phyloP scores from a whole-genome alignment of 2,888 invertebrate genomes.

The Dendrolimus pini region DNA sequence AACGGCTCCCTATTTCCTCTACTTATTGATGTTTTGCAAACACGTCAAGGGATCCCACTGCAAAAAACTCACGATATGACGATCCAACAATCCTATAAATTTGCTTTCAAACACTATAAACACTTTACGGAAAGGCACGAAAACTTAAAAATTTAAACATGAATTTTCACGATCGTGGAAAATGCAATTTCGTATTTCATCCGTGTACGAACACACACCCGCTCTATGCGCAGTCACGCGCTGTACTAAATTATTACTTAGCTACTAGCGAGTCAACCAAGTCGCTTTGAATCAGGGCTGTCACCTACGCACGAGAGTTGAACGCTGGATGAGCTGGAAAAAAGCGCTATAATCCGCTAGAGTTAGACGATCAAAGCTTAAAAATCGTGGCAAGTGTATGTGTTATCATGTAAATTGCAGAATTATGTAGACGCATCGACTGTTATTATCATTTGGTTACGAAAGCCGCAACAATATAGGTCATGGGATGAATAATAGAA shows the following conservation, averaged over 20 bases:
- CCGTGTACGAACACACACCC: slow-evolving; percentile 33
- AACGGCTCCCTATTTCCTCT: no score
- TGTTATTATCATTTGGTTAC: no score
- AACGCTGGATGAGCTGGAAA: no score
- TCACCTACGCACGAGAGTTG: no score
- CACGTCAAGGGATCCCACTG: slow-evolving; percentile 27
- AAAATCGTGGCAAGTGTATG: no score
- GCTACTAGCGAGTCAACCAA: slow-evolving; percentile 30
- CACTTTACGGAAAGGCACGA: slow-evolving; percentile 15
- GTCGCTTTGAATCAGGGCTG: neutral
- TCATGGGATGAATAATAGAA: no score
- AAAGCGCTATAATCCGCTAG: no score
- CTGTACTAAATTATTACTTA: slow-evolving; percentile 57
- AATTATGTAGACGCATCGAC: no score
- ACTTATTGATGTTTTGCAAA: slow-evolving; percentile 32
- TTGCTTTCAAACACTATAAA: slow-evolving; percentile 12
- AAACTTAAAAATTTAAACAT: neutral
- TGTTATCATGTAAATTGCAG: no score
- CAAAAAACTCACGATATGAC: slow-evolving; percentile 31
- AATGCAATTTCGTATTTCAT: slow-evolving; percentile 21
- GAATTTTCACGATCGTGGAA: slow-evolving; percentile 32
- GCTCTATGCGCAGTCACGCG: slow-evolving; percentile 52
- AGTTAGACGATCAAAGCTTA: no score
- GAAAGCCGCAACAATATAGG: no score
- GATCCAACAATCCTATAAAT: slow-evolving; percentile 32